These are phyloP conservation scores for Plutomurus gul DNA, from an alignment of 1,140 invertebrate genomes.

Conservation along the genomic window DNA sequence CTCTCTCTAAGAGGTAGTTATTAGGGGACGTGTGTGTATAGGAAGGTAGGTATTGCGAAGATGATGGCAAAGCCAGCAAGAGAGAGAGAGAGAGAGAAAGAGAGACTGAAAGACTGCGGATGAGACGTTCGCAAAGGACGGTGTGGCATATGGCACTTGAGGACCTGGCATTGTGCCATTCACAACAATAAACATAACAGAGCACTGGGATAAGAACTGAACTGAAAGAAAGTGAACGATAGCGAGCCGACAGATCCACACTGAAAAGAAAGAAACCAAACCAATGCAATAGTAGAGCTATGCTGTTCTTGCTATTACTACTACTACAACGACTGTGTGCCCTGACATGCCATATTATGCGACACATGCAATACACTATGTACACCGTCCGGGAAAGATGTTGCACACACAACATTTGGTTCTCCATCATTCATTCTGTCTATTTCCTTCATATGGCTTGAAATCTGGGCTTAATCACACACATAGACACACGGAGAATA, in stretches of 20 bases:
- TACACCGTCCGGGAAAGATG: slow-evolving; percentile 31
- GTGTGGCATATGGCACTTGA: slow-evolving; percentile 36
- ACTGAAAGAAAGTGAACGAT: neutral
- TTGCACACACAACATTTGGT: slow-evolving; percentile 37
- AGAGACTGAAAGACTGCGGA: neutral
- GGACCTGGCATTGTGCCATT: slow-evolving; percentile 47
- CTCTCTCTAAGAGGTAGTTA: too few species aligned
- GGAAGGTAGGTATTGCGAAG: too few species aligned
- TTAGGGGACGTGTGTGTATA: too few species aligned
- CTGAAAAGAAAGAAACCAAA: neutral
- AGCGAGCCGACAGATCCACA: neutral
- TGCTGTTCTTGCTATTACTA: neutral
- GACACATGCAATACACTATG: neutral
- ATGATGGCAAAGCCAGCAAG: too few species aligned
- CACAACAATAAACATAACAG: slow-evolving; percentile 48
- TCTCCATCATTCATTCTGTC: slow-evolving; percentile 44
- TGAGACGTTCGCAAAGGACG: slow-evolving; percentile 26
- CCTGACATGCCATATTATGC: neutral
- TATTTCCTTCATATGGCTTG: slow-evolving; percentile 22
- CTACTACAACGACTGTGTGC: neutral
- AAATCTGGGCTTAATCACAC: slow-evolving; percentile 43
- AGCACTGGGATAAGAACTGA: neutral
- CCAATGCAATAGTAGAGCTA: too few species aligned
- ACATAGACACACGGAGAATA: too few species aligned
- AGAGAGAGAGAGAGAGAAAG: neutral